Conservation (phyloP, 2,113 vertebrate genomes). For the Callithrix jacchus region DNA sequence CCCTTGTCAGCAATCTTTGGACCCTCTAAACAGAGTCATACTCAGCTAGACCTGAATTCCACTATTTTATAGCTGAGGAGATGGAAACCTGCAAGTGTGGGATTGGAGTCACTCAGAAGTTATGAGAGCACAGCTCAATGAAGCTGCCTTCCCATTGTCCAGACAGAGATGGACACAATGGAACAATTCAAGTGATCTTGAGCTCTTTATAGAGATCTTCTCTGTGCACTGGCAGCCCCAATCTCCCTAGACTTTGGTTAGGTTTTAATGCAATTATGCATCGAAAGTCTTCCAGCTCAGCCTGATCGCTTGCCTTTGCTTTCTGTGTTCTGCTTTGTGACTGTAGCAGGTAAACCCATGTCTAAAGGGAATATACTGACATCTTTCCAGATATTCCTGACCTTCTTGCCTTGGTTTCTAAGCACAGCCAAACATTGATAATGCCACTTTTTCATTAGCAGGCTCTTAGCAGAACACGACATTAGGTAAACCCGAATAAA, state of each 20-base stretch:
- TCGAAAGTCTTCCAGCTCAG: background rate
- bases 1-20: background rate
- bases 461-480: background rate
- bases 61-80: background rate
- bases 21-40: background rate
- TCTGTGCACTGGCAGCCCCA: background rate
- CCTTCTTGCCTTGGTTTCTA: background rate
- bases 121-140: background rate
- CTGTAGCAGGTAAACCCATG: background rate
- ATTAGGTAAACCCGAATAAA: conserved; percentile 1
- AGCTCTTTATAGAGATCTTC: background rate
- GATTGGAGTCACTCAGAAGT: background rate
- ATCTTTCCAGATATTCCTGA: background rate
- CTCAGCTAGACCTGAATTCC: background rate
- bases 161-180: background rate
- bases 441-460: conserved; percentile 18
- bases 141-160: background rate
- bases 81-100: background rate
- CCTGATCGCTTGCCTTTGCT: background rate
- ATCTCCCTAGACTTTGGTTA: background rate
- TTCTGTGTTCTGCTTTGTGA: background rate
- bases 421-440: background rate
- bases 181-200: background rate
- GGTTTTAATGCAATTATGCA: background rate
- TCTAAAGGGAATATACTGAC: background rate